phyloP scores from a whole-genome alignment of 2,888 invertebrate genomes.

The Pristionchus fissidentatus region DNA sequence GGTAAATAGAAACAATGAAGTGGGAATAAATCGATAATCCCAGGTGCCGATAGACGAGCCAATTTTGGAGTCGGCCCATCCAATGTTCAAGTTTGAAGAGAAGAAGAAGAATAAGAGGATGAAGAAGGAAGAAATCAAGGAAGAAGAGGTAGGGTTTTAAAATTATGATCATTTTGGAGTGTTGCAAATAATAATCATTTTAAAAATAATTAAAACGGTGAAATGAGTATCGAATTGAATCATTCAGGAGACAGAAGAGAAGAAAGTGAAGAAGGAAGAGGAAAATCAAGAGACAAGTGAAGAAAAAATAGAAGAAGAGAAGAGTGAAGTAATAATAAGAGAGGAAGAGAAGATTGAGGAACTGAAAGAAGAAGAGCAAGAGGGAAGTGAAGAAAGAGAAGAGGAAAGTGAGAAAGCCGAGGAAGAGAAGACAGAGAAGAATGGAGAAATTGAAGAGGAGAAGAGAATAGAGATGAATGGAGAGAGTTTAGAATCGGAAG shows the following conservation, averaged over 20 bases:
- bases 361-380: not conserved
- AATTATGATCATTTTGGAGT: not conserved
- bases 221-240: not conserved
- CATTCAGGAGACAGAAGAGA: conserved; percentile 34
- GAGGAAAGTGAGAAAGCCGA: not conserved
- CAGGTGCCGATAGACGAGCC: conserved; percentile 38
- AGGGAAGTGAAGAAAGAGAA: not conserved
- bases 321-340: not conserved
- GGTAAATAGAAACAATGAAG: not conserved
- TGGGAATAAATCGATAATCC: not conserved
- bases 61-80: conserved; percentile 21
- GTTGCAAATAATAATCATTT: not conserved
- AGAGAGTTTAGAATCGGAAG: not conserved
- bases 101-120: conserved; percentile 22
- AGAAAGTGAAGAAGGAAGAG: not conserved
- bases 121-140: conserved; percentile 39
- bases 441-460: not conserved
- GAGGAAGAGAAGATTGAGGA: not conserved
- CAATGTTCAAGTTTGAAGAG: conserved; percentile 11
- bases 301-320: not conserved
- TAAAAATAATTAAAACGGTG: no score
- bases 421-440: not conserved
- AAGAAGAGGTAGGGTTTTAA: not conserved
- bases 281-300: not conserved
- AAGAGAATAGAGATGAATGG: not conserved